These are phyloP conservation scores for Bubo blakistoni DNA, from an alignment of 2,113 vertebrate genomes.

Conservation along the genomic window DNA sequence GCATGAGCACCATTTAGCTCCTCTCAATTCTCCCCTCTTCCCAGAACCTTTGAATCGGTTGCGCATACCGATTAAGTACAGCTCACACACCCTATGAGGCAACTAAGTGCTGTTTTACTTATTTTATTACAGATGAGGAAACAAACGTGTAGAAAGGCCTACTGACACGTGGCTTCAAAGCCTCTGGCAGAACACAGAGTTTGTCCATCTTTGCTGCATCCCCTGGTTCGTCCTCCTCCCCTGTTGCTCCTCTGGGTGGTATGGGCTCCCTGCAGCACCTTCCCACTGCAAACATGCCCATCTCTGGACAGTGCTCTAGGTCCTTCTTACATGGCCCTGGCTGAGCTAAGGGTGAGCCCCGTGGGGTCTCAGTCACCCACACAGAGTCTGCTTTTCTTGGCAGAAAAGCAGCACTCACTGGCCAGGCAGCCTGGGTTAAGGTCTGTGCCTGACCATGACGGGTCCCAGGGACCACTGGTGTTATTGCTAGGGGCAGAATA, in stretches of 20 bases:
- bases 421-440: neutral
- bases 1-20: neutral
- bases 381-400: rapidly evolving
- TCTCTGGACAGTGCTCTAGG: neutral
- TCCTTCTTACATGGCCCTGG: rapidly evolving
- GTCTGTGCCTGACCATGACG: neutral
- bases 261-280: neutral
- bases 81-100: conserved; percentile 51
- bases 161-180: conserved; percentile 1
- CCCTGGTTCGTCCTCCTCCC: neutral
- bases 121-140: conserved; percentile 51
- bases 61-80: conserved; percentile 35
- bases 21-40: neutral
- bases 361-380: neutral
- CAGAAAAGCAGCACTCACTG: rapidly evolving
- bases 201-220: rapidly evolving
- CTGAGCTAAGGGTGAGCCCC: neutral
- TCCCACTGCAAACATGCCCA: neutral
- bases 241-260: neutral
- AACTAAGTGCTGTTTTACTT: conserved; percentile 40
- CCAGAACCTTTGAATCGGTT: neutral
- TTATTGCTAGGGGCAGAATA: neutral
- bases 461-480: neutral
- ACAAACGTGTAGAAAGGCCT: conserved; percentile 29
- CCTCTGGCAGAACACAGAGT: neutral